These are phyloP conservation scores for Panthera uncia DNA, from an alignment of 2,113 vertebrate species.

Conservation along the genomic window DNA sequence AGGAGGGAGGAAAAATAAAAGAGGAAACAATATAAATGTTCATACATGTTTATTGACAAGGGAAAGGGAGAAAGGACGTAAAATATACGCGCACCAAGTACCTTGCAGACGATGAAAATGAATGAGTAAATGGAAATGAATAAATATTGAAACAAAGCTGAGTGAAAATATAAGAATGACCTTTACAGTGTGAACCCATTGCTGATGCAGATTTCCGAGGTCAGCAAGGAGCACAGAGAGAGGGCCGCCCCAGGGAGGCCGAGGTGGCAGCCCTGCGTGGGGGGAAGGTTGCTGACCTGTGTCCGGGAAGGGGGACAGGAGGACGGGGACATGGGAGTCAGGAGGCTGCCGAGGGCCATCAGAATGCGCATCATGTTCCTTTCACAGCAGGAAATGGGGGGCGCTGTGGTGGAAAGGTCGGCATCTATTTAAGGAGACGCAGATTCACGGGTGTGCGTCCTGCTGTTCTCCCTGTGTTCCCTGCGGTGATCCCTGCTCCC, in stretches of 20 bases:
- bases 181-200: too few species aligned
- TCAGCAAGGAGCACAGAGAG: too few species aligned
- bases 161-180: too few species aligned
- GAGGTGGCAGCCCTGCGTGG: too few species aligned
- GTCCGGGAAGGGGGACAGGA: not conserved
- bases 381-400: not conserved
- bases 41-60: too few species aligned
- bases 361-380: not conserved
- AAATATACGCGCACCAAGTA: accelerated
- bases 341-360: not conserved
- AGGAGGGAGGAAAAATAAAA: too few species aligned
- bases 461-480: not conserved
- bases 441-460: accelerated
- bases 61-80: not conserved
- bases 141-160: not conserved
- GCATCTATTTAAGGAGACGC: accelerated
- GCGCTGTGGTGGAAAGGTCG: too few species aligned
- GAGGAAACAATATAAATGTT: too few species aligned
- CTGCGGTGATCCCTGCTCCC: not conserved
- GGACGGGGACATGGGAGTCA: too few species aligned
- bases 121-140: not conserved
- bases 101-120: not conserved
- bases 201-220: too few species aligned
- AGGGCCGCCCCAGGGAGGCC: too few species aligned
- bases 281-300: not conserved